These are phyloP conservation scores for Diadophis punctatus DNA, from an alignment of 2,113 vertebrate genomes.

Conservation along the genomic window DNA sequence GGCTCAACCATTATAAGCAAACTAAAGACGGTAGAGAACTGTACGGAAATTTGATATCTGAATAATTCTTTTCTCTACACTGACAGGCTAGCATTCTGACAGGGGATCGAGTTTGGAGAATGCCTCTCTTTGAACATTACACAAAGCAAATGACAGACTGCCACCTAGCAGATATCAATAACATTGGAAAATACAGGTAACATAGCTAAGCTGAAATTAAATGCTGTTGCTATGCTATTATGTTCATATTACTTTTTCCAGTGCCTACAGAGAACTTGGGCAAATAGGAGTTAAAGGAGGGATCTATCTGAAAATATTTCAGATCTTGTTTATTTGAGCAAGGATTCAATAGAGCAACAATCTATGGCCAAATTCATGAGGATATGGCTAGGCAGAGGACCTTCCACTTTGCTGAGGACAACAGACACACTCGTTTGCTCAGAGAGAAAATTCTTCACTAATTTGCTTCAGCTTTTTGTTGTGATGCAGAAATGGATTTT, in stretches of 20 bases:
- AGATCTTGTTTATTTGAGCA: not conserved
- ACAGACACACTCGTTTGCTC: not conserved
- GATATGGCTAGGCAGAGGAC: not conserved
- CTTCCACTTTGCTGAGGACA: not conserved
- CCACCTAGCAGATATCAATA: slow-evolving; percentile 94
- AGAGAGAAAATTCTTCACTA: not conserved
- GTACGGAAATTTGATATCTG: not conserved
- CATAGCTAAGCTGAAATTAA: not conserved
- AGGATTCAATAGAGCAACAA: not conserved
- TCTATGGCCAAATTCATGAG: not conserved
- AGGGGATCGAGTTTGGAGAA: slow-evolving; percentile 95
- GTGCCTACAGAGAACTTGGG: not conserved
- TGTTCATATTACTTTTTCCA: not conserved
- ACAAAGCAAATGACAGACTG: slow-evolving; percentile 87
- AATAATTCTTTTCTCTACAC: not conserved
- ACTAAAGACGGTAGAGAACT: not conserved
- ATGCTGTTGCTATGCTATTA: not conserved
- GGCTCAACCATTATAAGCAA: not conserved
- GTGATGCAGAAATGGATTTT: not conserved
- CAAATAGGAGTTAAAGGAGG: not conserved
- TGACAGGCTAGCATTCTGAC: slow-evolving; percentile 87
- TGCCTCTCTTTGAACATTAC: slow-evolving; percentile 97
- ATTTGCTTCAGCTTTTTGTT: not conserved
- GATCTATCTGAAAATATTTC: not conserved
- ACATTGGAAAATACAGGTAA: slow-evolving; percentile 91